phyloP scores from a whole-genome alignment of 1,140 invertebrate species.

The Euwallacea fornicatus region DNA sequence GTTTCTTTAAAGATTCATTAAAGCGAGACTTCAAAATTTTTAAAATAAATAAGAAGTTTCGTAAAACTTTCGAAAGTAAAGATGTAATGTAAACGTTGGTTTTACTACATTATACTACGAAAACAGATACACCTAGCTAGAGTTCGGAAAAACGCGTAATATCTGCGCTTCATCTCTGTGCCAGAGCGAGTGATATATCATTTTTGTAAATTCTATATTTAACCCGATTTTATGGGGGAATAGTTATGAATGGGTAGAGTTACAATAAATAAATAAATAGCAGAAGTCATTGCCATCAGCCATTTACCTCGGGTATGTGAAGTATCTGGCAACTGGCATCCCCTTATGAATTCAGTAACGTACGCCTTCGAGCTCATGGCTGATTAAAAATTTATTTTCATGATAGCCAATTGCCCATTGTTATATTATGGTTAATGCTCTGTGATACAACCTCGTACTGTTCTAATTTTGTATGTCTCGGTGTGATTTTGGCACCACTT shows the following conservation, averaged over 20 bases:
- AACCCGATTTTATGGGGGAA: slow-evolving; percentile 3
- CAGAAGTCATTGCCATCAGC: slow-evolving; percentile 28
- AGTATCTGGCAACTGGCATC: slow-evolving; percentile 21
- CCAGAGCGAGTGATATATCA: slow-evolving; percentile 6
- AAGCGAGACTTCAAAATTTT: background rate
- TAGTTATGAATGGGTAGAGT: slow-evolving; percentile 17
- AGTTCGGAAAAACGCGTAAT: background rate
- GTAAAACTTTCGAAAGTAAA: slow-evolving; percentile 6
- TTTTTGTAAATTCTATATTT: background rate
- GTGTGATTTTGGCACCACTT: no score
- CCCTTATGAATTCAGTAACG: slow-evolving; percentile 8
- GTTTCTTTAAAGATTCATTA: background rate
- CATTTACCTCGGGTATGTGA: slow-evolving; percentile 21
- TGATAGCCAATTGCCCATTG: no score
- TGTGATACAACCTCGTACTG: no score
- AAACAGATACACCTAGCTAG: background rate
- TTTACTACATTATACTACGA: slow-evolving; percentile 5
- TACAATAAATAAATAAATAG: slow-evolving; percentile 32
- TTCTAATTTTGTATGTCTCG: no score
- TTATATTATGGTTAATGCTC: no score
- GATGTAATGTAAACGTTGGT: slow-evolving; percentile 6
- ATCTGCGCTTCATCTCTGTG: background rate
- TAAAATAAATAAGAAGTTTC: no score
- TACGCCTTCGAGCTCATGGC: background rate
- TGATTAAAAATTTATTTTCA: no score